These are phyloP conservation scores for Rhingia campestris DNA, from an alignment of 2,888 invertebrate genomes.

Conservation along the genomic window DNA sequence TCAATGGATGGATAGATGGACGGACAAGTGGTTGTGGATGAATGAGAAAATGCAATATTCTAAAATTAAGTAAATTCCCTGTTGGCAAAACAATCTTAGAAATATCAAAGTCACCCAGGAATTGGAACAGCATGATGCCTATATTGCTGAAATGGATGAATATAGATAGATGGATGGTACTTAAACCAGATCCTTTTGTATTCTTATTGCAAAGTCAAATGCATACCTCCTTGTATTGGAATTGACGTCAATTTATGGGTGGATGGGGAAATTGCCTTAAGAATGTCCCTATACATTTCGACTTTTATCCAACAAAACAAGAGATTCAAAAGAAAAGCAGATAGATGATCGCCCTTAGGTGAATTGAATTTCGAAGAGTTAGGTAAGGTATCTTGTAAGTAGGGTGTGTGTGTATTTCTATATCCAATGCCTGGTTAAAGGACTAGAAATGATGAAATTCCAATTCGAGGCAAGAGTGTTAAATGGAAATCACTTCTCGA, in stretches of 20 bases:
- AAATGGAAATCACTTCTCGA: conserved; percentile 48
- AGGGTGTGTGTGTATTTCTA: not conserved
- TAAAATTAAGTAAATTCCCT: conserved; percentile 56
- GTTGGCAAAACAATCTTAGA: conserved; percentile 46
- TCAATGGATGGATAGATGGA: conserved; percentile 29
- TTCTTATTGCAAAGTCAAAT: conserved; percentile 15
- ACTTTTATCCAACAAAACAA: not conserved
- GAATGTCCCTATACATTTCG: not conserved
- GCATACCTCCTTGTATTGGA: not conserved
- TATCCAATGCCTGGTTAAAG: not conserved
- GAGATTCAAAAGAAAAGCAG: not conserved
- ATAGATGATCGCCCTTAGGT: not conserved
- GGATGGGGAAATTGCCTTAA: not conserved
- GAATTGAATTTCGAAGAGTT: conserved; percentile 14
- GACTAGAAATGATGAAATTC: conserved; percentile 17
- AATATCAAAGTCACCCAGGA: conserved; percentile 38
- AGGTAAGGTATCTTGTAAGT: not conserved
- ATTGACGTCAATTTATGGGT: conserved; percentile 3
- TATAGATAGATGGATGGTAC: conserved; percentile 1
- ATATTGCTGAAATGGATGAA: conserved; percentile 12
- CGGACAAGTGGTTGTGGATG: conserved; percentile 1
- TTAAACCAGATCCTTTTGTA: conserved; percentile 1
- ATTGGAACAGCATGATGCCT: conserved; percentile 8
- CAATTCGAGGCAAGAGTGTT: conserved; percentile 26
- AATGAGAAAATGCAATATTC: conserved; percentile 45